Evolutionary conservation across 2,113 vertebrate genomes (phyloP), one percentile per base, ranked within the genome.

Genomic region (Raphicerus campestris): DNA sequence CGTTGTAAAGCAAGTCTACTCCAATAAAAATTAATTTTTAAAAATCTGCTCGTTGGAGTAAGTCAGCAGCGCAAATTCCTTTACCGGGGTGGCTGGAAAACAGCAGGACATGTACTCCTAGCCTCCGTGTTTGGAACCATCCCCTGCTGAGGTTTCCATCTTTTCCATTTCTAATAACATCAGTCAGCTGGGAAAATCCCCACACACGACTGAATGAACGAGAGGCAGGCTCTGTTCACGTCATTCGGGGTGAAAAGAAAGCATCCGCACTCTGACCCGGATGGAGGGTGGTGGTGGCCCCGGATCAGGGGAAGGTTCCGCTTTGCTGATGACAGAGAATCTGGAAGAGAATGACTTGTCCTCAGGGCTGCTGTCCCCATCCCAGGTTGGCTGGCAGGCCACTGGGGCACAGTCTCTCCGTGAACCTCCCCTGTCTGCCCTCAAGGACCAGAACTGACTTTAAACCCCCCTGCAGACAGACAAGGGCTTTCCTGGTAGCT

Each of bases 251-350:
- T 55, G n/a, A 56, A n/a, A n/a, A n/a, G n/a, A n/a, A 70, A 45
- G 15, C 4, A 0, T 17, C 15, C 4, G 0, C 28, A 3, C 2
- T n/a, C n/a, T 42, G 58, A 73, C 1, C 2, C 3, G 2, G 66
- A 13, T 24, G 10, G 19, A 49, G 28, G 49, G 53, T 10, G 73
- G n/a, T 24, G 8, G 19, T 19, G 42, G 61, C 0, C 1, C 4
- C 0, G 4, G 53, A 14, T 1, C 2, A 0, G 9, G 11, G 35
- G 22, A 6, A 7, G 7, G 5, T 47, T 26, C 60, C 22, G 3
- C 20, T 24, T 60, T 30, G 4, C 24, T 22, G n/a, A 26, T 28
- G 19, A 9, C 17, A 3, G 35, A 35, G 16, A 8, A 22, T 16
- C 35, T 47, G 10, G 35, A 26, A 2, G 19, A 56, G 11, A 42